A percentile compares a stretch with the other conserved stretches of the same genome.
Conservation (phyloP, 2,888 invertebrate species). For the Watsonalla binaria region DNA sequence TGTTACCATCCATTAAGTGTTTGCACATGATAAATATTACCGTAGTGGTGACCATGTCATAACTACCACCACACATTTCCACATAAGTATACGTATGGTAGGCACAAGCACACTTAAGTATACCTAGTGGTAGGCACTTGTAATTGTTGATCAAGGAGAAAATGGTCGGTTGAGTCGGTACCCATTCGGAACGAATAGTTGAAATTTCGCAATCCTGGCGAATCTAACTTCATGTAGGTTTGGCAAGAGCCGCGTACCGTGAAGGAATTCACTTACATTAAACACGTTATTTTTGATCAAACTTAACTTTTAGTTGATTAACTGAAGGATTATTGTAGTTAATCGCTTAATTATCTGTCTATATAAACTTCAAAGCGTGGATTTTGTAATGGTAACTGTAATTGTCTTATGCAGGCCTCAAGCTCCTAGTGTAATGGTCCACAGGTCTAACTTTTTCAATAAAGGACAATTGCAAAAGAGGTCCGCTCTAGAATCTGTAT, state of each 20-base stretch:
- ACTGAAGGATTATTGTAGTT: neutral
- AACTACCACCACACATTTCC: too few species aligned
- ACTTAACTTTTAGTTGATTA: neutral
- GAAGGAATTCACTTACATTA: constrained; percentile 49
- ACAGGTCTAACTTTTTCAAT: too few species aligned
- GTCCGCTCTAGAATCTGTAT: too few species aligned
- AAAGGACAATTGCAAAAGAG: neutral
- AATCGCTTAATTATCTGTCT: too few species aligned
- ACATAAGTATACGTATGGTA: too few species aligned
- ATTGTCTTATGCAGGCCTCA: too few species aligned
- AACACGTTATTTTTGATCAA: constrained; percentile 7
- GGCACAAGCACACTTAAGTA: neutral
- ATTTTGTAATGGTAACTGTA: too few species aligned
- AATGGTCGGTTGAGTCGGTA: constrained; percentile 29
- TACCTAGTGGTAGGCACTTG: neutral
- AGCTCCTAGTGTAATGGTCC: too few species aligned
- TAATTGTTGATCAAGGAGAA: constrained; percentile 28
- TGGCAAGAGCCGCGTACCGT: constrained; percentile 57
- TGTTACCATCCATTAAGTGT: too few species aligned
- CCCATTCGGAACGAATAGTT: constrained; percentile 35
- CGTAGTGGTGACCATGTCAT: too few species aligned
- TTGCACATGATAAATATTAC: too few species aligned
- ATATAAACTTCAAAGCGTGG: too few species aligned
- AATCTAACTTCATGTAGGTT: constrained; percentile 50
- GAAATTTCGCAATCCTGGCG: constrained; percentile 37